Percentiles rank a stretch among this genome's conserved stretches.
These are phyloP conservation scores for Palythoa grandiflora DNA, from an alignment of 92 coral and sea anemone species.

Conservation along the genomic window DNA sequence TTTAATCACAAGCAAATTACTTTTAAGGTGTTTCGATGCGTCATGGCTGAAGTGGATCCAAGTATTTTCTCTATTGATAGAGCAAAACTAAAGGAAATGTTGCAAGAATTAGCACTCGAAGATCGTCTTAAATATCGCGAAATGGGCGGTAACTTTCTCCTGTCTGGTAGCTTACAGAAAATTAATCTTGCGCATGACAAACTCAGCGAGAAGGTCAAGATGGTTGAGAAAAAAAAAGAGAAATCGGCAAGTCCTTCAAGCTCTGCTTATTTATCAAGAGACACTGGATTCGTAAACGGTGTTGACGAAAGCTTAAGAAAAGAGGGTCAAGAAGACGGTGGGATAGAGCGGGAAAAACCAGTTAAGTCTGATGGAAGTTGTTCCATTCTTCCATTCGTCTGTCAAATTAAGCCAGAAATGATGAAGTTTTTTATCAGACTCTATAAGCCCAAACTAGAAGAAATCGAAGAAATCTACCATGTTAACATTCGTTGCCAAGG, in stretches of 20 bases:
- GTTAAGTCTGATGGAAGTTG: background rate
- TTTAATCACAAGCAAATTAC: background rate
- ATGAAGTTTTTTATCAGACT: constrained; percentile 33
- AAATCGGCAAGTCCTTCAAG: background rate
- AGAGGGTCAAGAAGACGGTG: background rate
- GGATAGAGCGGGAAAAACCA: background rate
- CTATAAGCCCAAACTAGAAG: constrained; percentile 19
- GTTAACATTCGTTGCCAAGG: constrained; percentile 26
- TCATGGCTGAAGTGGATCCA: constrained; percentile 38
- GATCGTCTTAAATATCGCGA: constrained; percentile 15
- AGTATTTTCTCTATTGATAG: background rate
- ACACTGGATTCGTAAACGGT: background rate
- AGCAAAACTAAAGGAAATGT: constrained; percentile 1
- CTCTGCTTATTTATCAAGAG: background rate
- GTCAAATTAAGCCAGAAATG: constrained; percentile 26
- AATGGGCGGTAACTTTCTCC: constrained; percentile 13
- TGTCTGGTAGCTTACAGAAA: constrained; percentile 24
- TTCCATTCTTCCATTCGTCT: background rate
- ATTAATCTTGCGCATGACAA: constrained; percentile 16
- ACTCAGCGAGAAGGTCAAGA: background rate
- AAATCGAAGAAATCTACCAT: background rate
- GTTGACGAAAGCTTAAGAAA: background rate
- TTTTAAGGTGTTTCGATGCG: constrained; percentile 41
- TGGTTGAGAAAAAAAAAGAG: background rate
- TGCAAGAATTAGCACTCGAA: constrained; percentile 2